Percentiles rank a stretch among this genome's conserved stretches.
Evolutionary conservation across 2,888 invertebrate species (phyloP).

Genomic region (Melikaiella ostensackeni): DNA sequence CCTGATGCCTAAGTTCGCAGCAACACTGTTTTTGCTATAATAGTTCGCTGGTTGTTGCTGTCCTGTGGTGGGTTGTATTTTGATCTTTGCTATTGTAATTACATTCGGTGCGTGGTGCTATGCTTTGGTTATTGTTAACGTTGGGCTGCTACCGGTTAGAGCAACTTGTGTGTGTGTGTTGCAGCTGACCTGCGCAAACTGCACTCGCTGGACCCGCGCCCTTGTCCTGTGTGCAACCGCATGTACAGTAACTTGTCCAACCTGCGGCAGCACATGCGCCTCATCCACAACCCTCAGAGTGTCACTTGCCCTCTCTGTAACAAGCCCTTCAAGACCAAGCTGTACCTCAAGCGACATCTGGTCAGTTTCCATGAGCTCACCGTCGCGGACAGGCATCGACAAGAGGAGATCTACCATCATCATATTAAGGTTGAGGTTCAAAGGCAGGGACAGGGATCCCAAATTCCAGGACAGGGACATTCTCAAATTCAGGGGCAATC

Average conservation of each 20-base stretch:
- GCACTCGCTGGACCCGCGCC: slow-evolving; percentile 80
- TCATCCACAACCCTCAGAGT: slow-evolving; percentile 83
- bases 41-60: slow-evolving; percentile 77
- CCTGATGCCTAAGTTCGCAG: slow-evolving; percentile 56
- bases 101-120: slow-evolving; percentile 61
- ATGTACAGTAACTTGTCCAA: slow-evolving; percentile 84
- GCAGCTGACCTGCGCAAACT: slow-evolving; percentile 78
- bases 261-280: slow-evolving; percentile 83
- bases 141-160: slow-evolving; percentile 72
- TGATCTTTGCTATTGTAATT: slow-evolving; percentile 45
- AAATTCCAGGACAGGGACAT: slow-evolving; percentile 39
- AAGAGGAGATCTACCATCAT: slow-evolving; percentile 75
- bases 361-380: slow-evolving; percentile 79
- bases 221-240: slow-evolving; percentile 82
- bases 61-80: slow-evolving; percentile 76
- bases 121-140: slow-evolving; percentile 61
- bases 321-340: slow-evolving; percentile 82
- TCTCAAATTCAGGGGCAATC: slow-evolving; percentile 53
- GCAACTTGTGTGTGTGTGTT: slow-evolving; percentile 78
- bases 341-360: slow-evolving; percentile 82
- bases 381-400: slow-evolving; percentile 73
- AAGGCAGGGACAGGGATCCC: slow-evolving; percentile 47
- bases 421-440: slow-evolving; percentile 67
- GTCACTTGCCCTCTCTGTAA: slow-evolving; percentile 81
- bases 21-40: slow-evolving; percentile 66